Conservation (phyloP, 2,888 invertebrate genomes). For the Cremastinae sp. region DNA sequence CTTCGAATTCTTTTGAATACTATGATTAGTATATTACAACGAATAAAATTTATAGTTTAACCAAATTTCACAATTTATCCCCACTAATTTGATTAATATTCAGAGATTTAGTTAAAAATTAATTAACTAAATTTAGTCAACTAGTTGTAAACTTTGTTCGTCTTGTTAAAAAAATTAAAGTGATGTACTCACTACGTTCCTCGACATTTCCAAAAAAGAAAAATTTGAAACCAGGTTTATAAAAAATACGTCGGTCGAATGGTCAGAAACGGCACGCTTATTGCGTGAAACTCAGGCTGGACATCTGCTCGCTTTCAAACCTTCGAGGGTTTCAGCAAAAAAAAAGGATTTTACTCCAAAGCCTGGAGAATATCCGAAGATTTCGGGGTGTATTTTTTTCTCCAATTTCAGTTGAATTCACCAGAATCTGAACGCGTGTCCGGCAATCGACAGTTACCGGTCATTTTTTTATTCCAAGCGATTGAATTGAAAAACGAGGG, state of each 20-base stretch:
- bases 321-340: constrained; percentile 28
- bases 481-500: background rate
- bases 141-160: too few relatives aligned
- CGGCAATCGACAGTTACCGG: constrained; percentile 55
- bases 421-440: constrained; percentile 53
- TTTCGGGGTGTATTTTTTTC: constrained; percentile 20
- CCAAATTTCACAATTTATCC: too few relatives aligned
- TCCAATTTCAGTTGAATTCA: constrained; percentile 34
- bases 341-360: constrained; percentile 48
- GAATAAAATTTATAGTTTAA: too few relatives aligned
- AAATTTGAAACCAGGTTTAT: background rate
- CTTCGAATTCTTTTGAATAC: too few relatives aligned
- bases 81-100: too few relatives aligned
- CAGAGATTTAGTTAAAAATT: too few relatives aligned
- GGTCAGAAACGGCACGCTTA: constrained; percentile 66
- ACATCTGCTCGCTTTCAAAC: constrained; percentile 65
- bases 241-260: constrained; percentile 64
- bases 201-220: constrained; percentile 1
- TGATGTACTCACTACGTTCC: too few relatives aligned
- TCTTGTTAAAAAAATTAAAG: too few relatives aligned
- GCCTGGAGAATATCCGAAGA: constrained; percentile 27
- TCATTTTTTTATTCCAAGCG: constrained; percentile 52
- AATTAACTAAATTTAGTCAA: too few relatives aligned
- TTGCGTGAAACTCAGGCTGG: constrained; percentile 23
- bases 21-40: too few relatives aligned